Percentiles rank a stretch among this genome's conserved stretches.
Evolutionary conservation across 2,797 vertebrate genomes (phyloP).

Genomic region (Xerus rutilus): DNA sequence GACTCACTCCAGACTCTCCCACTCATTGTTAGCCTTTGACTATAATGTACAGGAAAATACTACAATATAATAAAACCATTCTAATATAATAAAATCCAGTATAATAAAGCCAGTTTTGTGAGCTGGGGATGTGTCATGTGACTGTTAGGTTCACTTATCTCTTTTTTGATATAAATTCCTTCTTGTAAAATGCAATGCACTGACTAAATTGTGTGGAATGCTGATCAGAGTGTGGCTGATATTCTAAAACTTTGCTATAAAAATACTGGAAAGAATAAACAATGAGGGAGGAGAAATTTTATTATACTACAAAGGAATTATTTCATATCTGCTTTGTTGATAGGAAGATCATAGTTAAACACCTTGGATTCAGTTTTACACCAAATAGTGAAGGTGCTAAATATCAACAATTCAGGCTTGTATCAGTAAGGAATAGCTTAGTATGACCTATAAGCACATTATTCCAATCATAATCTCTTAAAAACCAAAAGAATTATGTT

Average conservation of each 20-base stretch:
- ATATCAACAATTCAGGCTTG: neutral
- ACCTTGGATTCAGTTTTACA: neutral
- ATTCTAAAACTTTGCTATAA: neutral
- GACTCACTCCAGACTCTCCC: neutral
- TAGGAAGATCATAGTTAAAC: neutral
- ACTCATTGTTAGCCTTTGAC: neutral
- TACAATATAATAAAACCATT: neutral
- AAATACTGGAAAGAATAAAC: neutral
- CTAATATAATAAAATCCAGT: too few relatives aligned
- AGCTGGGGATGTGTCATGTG: neutral
- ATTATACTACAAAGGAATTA: neutral
- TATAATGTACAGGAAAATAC: neutral
- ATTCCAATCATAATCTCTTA: neutral
- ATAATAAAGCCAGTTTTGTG: neutral
- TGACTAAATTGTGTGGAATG: constrained; percentile 7
- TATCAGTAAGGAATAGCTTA: neutral
- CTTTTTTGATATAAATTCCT: neutral
- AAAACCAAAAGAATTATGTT: neutral
- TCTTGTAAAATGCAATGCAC: neutral
- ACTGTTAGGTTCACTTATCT: neutral
- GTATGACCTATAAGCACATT: neutral
- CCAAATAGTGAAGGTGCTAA: neutral
- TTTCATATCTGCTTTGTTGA: neutral
- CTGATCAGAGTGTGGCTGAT: neutral
- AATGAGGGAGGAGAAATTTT: neutral